Evolutionary conservation across 2,888 invertebrate species (phyloP), one percentile per base, ranked within the genome.

Genomic region (Isotomurus palustris): DNA sequence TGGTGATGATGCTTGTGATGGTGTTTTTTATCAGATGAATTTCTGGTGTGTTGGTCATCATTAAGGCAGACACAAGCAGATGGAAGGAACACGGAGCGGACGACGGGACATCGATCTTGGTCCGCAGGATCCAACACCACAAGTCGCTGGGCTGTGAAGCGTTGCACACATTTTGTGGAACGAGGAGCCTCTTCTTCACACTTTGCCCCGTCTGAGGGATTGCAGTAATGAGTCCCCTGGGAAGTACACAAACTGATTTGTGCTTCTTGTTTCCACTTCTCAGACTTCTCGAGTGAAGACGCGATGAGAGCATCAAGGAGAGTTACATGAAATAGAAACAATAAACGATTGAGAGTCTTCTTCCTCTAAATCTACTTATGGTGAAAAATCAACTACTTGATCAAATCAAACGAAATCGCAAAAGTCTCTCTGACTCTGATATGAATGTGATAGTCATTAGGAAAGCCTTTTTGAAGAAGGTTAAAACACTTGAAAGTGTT

Each of bases 11-110:
- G 22, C 45, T 36, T 47, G 24, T 35, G 52, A 40, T 57, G 17
- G 17, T 53, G n/a, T 10, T 24, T 27, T 38, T 35, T 52, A 36
- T 25, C n/a, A 24, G 14, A 29, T 27, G 38, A 24, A 10, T 59
- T 52, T 32, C 51, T 38, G 8, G 14, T 27, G 27, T 12, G 28
- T 8, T 27, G 12, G 19, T 51, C 24, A 36, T 61, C 55, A 25
- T 58, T 53, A n/a, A 70, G 53, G 53, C 70, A 70, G 5, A 70
- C 68, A 47, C 70, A 70, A 27, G 70, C 68, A 22, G 64, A 64
- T 14, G 70, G 70, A n/a, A 70, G 62, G 38, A 70, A 70, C 0
- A 70, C 70, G 28, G 66, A 66, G 3, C 67, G 61, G 22, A 70
- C 58, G 2, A 70, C 68, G 12, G 70, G 70, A 51, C 70, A 70